Conservation (phyloP, 37 sponge, comb jelly and placozoan species). For the Corticium candelabrum region DNA sequence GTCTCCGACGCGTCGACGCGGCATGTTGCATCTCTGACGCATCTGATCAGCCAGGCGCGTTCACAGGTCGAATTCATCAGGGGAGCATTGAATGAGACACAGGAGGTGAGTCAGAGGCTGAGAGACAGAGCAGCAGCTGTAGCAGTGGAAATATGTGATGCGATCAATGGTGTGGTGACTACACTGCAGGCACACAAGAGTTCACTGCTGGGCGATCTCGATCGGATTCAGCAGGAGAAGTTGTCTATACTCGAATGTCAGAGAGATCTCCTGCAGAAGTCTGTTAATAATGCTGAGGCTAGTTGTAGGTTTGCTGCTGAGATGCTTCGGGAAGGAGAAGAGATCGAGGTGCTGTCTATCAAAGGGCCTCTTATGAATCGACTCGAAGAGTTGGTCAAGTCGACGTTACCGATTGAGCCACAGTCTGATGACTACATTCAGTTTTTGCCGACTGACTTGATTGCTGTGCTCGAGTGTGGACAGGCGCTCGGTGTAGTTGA, state of each 20-base stretch:
- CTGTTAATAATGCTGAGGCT: conserved; percentile 9
- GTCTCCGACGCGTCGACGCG: conserved; percentile 26
- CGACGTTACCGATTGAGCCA: conserved; percentile 17
- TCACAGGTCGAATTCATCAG: conserved; percentile 16
- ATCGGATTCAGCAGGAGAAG: conserved; percentile 27
- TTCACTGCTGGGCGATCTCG: conserved; percentile 28
- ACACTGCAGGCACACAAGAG: conserved; percentile 66
- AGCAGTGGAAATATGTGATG: conserved; percentile 43
- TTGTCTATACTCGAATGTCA: conserved; percentile 22
- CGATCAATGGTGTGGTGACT: conserved; percentile 35
- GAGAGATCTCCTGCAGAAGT: conserved; percentile 1
- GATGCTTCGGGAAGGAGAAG: conserved; percentile 11
- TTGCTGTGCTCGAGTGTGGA: conserved; percentile 17
- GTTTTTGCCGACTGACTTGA: conserved; percentile 23
- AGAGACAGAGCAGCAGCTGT: conserved; percentile 15
- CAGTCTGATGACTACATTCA: conserved; percentile 57
- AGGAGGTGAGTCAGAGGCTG: conserved; percentile 16
- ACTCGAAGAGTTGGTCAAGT: conserved; percentile 31
- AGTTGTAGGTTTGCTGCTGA: conserved; percentile 5
- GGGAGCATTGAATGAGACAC: conserved; percentile 31
- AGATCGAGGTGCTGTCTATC: not conserved
- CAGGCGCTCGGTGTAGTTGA: conserved; percentile 46
- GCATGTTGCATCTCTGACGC: conserved; percentile 10
- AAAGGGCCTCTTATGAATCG: conserved; percentile 2
- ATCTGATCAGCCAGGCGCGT: conserved; percentile 18